These are phyloP conservation scores for Pseudolaguvia tuberculata DNA, from an alignment of 2,113 vertebrate genomes.

Conservation along the genomic window DNA sequence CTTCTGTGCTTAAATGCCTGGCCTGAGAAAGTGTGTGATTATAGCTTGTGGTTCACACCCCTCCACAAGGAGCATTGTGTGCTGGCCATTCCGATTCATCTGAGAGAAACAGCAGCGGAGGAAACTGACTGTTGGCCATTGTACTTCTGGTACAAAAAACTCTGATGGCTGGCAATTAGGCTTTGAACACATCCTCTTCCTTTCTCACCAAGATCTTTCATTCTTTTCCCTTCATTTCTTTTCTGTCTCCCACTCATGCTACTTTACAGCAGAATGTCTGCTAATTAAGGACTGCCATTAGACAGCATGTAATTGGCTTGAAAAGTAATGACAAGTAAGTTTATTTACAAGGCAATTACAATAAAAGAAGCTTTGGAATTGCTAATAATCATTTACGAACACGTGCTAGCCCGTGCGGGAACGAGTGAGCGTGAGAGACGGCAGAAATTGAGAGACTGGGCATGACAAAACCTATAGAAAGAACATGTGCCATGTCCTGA, in stretches of 20 bases:
- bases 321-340: constrained; percentile 81
- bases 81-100: constrained; percentile 28
- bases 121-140: constrained; percentile 46
- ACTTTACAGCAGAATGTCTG: constrained; percentile 68
- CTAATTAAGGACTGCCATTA: constrained; percentile 79
- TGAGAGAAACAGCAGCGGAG: constrained; percentile 23
- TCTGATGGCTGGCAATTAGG: constrained; percentile 50
- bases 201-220: constrained; percentile 42
- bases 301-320: constrained; percentile 78
- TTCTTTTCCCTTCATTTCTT: constrained; percentile 49
- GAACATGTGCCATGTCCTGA: constrained; percentile 50
- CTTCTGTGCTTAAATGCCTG: constrained; percentile 28
- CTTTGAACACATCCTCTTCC: constrained; percentile 40
- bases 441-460: neutral
- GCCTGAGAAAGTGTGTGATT: constrained; percentile 43
- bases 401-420: constrained; percentile 24
- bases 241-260: constrained; percentile 24
- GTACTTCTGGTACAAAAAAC: constrained; percentile 38
- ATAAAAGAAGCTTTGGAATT: constrained; percentile 71
- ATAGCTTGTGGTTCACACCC: constrained; percentile 42
- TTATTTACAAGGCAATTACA: constrained; percentile 81
- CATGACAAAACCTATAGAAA: constrained; percentile 11
- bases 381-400: constrained; percentile 73
- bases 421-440: neutral
- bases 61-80: constrained; percentile 41